Conservation (phyloP, 2,888 invertebrate species). For the Cataglyphis livida region DNA sequence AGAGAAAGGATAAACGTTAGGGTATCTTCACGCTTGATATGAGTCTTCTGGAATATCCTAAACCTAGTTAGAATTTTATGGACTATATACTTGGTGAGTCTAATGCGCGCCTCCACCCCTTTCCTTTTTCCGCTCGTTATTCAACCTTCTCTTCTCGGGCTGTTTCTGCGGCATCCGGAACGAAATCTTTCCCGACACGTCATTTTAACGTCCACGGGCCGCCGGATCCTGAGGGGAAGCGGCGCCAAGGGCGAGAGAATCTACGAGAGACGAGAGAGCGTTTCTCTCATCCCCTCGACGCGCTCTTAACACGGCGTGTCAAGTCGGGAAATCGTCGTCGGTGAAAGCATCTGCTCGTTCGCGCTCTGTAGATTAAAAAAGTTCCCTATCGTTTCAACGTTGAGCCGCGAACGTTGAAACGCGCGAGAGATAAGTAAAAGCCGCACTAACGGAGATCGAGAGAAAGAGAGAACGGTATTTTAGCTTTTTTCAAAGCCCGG, state of each 20-base stretch:
- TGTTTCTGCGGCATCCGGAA: conserved; percentile 64
- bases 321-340: conserved; percentile 68
- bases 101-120: conserved; percentile 52
- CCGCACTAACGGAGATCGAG: not conserved
- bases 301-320: conserved; percentile 68
- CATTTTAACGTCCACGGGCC: conserved; percentile 66
- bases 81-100: conserved; percentile 54
- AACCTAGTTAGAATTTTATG: conserved; percentile 55
- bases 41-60: conserved; percentile 55
- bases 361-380: conserved; percentile 68
- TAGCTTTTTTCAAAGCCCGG: conserved; percentile 23
- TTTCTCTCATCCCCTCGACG: conserved; percentile 49
- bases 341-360: conserved; percentile 68
- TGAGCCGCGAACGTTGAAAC: conserved; percentile 32
- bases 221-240: conserved; percentile 53
- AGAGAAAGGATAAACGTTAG: conserved; percentile 33
- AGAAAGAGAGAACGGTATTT: conserved; percentile 20
- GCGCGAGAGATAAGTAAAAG: conserved; percentile 16
- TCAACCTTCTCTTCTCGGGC: conserved; percentile 52
- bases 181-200: conserved; percentile 73
- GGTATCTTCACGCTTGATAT: conserved; percentile 65
- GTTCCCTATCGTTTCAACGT: conserved; percentile 53
- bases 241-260: conserved; percentile 17
- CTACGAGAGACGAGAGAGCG: conserved; percentile 44
- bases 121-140: conserved; percentile 54